Evolutionary conservation across 1,140 invertebrate species (phyloP), one percentile per base, ranked within the genome.

Genomic region (Tetramorium simillimum): DNA sequence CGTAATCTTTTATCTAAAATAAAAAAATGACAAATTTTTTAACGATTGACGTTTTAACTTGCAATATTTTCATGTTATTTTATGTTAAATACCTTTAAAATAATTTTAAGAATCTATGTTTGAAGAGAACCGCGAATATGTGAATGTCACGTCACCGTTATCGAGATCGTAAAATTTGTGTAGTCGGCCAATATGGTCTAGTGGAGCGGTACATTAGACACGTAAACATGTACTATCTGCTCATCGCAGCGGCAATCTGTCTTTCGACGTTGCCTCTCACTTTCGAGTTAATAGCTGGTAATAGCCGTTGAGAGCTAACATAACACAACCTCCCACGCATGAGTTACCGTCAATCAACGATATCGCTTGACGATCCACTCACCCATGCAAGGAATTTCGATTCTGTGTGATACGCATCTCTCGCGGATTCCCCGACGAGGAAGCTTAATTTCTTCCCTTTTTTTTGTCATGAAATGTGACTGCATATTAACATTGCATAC

Each of bases 141-240:
- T 40, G n/a, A 56, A 21, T 37, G 72, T 60, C 37, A 24, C 40
- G n/a, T 33, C 12, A 9, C 43, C 5, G 14, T 87, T 84, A 87
- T 87, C 86, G 80, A 21, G 82, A 77, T 81, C 77, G 53, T 78
- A 90, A 91, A 90, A 88, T 77, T 78, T 67, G 80, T 87, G 82
- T 90, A 86, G 70, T 72, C 49, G 43, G 37, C 82, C 85, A 86
- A 93, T 92, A 92, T 91, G 86, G 72, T 58, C 37, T 65, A 78
- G 49, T 70, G 70, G 62, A 85, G 76, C 76, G 87, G 88, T 93
- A 89, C 93, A 93, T 93, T 93, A 93, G 89, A 82, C 90, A 86
- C 91, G 93, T 93, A 91, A 93, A 93, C 89, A 93, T 60, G 51
- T 85, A 69, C 72, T 93, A 90, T 93, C 92, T 92, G 69, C 75